Conservation (phyloP, 2,888 invertebrate genomes). For the Eupithecia vulgata region DNA sequence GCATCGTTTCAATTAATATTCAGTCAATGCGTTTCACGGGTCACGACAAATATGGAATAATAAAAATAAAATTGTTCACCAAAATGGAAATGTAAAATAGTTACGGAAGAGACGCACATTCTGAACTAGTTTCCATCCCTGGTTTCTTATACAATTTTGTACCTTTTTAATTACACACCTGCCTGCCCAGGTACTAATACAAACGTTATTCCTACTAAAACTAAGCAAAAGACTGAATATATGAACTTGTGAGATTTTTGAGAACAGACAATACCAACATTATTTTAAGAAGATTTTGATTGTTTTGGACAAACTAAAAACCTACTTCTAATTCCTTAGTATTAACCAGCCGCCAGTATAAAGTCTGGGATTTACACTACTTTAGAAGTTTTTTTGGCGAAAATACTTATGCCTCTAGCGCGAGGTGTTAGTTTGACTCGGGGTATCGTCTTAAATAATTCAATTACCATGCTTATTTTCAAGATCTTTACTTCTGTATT, state of each 20-base stretch:
- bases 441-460: too few species aligned
- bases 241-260: not conserved
- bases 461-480: too few species aligned
- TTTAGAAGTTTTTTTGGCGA: too few species aligned
- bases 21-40: constrained; percentile 28
- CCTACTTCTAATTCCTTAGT: too few species aligned
- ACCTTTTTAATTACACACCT: not conserved
- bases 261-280: not conserved
- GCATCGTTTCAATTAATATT: constrained; percentile 37
- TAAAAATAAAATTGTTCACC: constrained; percentile 8
- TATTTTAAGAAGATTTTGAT: not conserved
- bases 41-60: constrained; percentile 22
- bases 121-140: not conserved
- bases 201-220: not conserved
- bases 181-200: too few species aligned
- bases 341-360: too few species aligned
- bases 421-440: too few species aligned
- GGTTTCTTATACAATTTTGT: not conserved
- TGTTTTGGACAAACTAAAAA: too few species aligned
- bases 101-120: not conserved
- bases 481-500: too few species aligned
- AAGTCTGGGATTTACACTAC: too few species aligned
- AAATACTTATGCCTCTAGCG: too few species aligned
- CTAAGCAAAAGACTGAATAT: not conserved
- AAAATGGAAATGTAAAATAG: not conserved